Base-by-base conservation (phyloP, 2,113 vertebrate species). In the Cromileptes altivelis region DNA sequence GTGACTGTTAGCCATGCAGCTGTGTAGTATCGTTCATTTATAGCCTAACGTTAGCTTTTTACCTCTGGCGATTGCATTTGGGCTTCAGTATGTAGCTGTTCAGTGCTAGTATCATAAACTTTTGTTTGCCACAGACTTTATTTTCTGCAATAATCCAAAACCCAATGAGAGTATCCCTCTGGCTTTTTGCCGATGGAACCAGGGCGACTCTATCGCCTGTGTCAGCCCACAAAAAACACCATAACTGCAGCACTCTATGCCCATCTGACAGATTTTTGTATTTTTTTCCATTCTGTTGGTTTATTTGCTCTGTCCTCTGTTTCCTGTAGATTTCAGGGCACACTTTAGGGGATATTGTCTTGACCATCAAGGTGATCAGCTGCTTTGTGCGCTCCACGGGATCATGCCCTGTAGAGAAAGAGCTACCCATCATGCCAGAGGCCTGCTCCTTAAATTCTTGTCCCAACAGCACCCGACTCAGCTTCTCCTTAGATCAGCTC, bases 401-500 rank as follows among this genome's bases (percentile, higher is more conserved):
- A 60, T 75, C 63, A 0, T 90, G 75, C 33, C 58, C 77, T 0
- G 81, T 78, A 10, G 67, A 27, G 17, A 90, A 81, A 57, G 83
- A 81, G 14, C 78, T 95, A 50, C 79, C 86, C 50, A 82, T 94
- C 82, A 88, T 89, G 27, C 21, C 64, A 0, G 94, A 95, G 88
- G 33, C 63, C 17, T 94, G 95, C 72, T 64, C 79, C 17, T 13
- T 14, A 2, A 68, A 27, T 11, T 50, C 72, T 12, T 96, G 95
- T 81, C 61, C 65, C 30, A 92, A 93, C 84, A 93, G 83, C 60
- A 83, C 89, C 33, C 86, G 95, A 17, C 75, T 96, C 85, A 94
- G 94, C 91, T 95, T 96, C 85, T 92, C 91, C 47, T 77, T 96
- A 10, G 88, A 94, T 42, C 77, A 81, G 8, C 84, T 95, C 15